Evolutionary conservation across 2,888 invertebrate species (phyloP), one percentile per base, ranked within the genome.

Genomic region (Andricus quercusramuli): DNA sequence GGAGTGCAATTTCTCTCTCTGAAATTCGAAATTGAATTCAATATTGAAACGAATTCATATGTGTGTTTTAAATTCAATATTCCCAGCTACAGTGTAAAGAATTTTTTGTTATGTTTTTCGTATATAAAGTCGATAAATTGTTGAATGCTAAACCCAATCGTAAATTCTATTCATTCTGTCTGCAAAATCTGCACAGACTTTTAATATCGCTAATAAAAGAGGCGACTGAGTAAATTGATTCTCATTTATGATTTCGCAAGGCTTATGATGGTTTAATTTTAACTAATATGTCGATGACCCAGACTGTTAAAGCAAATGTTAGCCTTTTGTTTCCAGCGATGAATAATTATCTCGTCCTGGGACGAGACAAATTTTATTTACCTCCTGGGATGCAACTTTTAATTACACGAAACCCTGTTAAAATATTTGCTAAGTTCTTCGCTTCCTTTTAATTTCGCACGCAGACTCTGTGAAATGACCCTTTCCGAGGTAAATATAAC

Each of bases 311-410:
- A 25, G 25, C 20, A 25, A 15, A 44, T 68, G 37, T 56, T 47
- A 44, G 29, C 11, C 32, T 32, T 56, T 29, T 56, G 13, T n/a
- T n/a, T 32, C 6, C 32, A 51, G 32, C 74, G 32, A 56, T 74
- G 74, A 74, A 56, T 74, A 56, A 74, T 74, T 74, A 56, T 32
- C 11, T 11, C n/a, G 29, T 56, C 56, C 74, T 74, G 74, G 22
- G 74, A 74, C 62, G 22, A 77, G 64, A 77, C 64, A 64, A 77
- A 77, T 77, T 65, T 77, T 44, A 77, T 37, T 64, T 62, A 41
- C 44, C 64, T 59, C 29, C 64, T 77, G 37, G 59, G 41, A 44
- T 17, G 17, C 11, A 25, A 56, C 25, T 59, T 64, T 64, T 65
- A 79, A 74, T 79, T 70, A 62, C 67, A 20, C 41, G 41, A 20